Percentiles rank a stretch among this genome's conserved stretches.
phyloP scores from a whole-genome alignment of 1,140 invertebrate species.

The Phortica variegata region DNA sequence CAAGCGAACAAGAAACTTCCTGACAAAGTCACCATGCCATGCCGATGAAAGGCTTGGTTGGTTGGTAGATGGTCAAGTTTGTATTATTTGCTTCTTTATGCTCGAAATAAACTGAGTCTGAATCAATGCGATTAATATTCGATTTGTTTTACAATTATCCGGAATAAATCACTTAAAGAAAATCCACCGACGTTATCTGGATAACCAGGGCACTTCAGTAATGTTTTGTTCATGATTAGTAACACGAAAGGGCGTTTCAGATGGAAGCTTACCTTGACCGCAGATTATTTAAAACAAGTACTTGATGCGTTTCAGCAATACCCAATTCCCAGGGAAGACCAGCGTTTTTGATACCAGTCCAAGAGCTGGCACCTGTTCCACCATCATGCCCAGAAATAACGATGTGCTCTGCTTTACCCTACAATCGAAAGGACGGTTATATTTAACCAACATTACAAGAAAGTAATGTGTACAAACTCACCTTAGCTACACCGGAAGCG shows the following conservation, averaged over 20 bases:
- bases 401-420: conserved; percentile 98
- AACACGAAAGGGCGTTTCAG: conserved; percentile 35
- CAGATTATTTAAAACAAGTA: conserved; percentile 92
- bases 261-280: conserved; percentile 67
- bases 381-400: conserved; percentile 98
- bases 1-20: conserved; percentile 1
- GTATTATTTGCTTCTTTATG: not conserved
- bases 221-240: conserved; percentile 52
- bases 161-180: conserved; percentile 3
- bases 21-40: not conserved
- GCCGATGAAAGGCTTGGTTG: not conserved
- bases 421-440: not conserved
- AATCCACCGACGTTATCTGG: conserved; percentile 51
- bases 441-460: too few species aligned
- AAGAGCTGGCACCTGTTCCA: conserved; percentile 95
- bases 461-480: conserved; percentile 40
- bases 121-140: conserved; percentile 14
- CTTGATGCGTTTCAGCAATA: conserved; percentile 96
- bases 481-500: conserved; percentile 96
- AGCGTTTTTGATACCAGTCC: conserved; percentile 95
- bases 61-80: too few species aligned
- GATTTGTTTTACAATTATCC: not conserved
- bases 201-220: conserved; percentile 49
- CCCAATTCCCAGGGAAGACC: conserved; percentile 98
- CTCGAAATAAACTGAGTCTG: not conserved